phyloP scores from a whole-genome alignment of 2,113 vertebrate genomes.

The Upupa epops region DNA sequence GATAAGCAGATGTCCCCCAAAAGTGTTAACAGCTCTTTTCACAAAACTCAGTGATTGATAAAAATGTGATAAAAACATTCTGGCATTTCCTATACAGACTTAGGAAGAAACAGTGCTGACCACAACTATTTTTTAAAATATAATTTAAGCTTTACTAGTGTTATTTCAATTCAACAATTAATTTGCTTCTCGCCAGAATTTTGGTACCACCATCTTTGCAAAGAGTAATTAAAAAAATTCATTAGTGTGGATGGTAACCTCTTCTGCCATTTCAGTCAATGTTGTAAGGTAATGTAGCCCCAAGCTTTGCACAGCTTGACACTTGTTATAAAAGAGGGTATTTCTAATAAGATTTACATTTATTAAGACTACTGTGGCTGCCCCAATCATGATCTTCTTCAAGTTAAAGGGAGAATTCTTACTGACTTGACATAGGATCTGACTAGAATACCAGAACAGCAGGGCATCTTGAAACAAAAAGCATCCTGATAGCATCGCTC shows the following conservation, averaged over 20 bases:
- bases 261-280: slow-evolving; percentile 46
- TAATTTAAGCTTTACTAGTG: not conserved
- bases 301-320: slow-evolving; percentile 38
- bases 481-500: not conserved
- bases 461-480: not conserved
- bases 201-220: not conserved
- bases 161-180: not conserved
- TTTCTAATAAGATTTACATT: slow-evolving; percentile 60
- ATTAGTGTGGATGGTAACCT: slow-evolving; percentile 32
- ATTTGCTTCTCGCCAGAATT: not conserved
- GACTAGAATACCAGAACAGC: not conserved
- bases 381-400: not conserved
- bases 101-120: not conserved
- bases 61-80: not conserved
- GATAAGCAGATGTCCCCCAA: not conserved
- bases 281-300: slow-evolving; percentile 36
- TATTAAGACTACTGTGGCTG: slow-evolving; percentile 38
- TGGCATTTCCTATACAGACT: not conserved
- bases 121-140: not conserved
- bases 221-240: slow-evolving; percentile 48
- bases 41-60: not conserved
- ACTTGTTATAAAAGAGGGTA: slow-evolving; percentile 41
- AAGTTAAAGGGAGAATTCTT: slow-evolving; percentile 13
- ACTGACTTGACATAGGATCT: not conserved
- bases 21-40: not conserved